Percentiles rank a stretch among this genome's conserved stretches.
Conservation (phyloP, 2,113 vertebrate species). For the Anoplopoma fimbria region DNA sequence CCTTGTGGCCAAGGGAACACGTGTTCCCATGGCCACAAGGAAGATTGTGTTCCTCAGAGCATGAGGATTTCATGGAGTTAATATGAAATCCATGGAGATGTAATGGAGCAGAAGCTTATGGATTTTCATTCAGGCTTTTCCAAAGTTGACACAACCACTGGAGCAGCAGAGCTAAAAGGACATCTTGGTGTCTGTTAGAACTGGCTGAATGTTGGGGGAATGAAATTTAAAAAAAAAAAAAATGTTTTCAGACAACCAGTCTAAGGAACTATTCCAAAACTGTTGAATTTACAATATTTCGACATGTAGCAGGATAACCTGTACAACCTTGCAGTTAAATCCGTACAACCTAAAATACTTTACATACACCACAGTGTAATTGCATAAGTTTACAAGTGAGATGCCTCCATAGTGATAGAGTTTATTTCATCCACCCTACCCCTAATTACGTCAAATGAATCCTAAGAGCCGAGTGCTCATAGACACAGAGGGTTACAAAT, state of each 20-base stretch:
- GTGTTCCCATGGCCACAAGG: no score
- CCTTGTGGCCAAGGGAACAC: no score
- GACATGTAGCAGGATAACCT: neutral
- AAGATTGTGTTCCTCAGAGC: no score
- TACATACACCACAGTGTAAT: neutral
- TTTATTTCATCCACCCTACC: neutral
- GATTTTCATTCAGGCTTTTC: no score
- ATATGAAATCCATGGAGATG: no score
- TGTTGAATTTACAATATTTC: neutral
- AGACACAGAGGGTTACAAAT: slow-evolving; percentile 18
- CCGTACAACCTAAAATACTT: neutral
- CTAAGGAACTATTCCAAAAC: neutral
- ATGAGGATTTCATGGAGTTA: no score
- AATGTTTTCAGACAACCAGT: neutral
- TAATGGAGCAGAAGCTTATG: no score
- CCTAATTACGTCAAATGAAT: slow-evolving; percentile 2
- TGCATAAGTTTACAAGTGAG: neutral
- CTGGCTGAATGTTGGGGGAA: neutral
- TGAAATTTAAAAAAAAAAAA: neutral
- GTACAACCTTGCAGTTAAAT: neutral
- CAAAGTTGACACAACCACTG: no score
- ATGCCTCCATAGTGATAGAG: neutral
- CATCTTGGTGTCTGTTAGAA: neutral
- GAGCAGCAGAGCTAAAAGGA: no score
- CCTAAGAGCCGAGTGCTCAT: neutral